Percentiles rank a stretch among this genome's conserved stretches.
Conservation (phyloP, 2,888 invertebrate genomes). For the Abscondita cerata region DNA sequence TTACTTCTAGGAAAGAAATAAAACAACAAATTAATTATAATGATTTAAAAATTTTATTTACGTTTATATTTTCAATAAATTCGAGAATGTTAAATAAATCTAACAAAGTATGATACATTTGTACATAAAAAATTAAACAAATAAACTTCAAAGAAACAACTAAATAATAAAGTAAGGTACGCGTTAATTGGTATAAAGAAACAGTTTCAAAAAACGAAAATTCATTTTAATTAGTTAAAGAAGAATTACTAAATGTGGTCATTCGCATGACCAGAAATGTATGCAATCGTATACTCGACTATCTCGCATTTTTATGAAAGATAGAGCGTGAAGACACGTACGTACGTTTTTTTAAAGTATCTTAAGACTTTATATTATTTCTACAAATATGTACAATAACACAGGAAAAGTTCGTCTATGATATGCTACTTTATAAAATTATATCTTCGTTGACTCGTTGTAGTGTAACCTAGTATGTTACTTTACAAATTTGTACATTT, state of each 20-base stretch:
- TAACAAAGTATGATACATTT: constrained; percentile 33
- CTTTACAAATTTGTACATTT: constrained; percentile 53
- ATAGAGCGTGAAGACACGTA: constrained; percentile 45
- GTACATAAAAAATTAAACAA: constrained; percentile 25
- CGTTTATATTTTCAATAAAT: constrained; percentile 40
- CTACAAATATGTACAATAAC: constrained; percentile 46
- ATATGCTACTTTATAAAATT: constrained; percentile 56
- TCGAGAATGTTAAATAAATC: constrained; percentile 34
- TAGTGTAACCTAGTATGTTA: constrained; percentile 46
- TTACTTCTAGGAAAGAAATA: no score
- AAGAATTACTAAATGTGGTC: not conserved
- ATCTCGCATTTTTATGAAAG: constrained; percentile 43
- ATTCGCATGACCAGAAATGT: constrained; percentile 20
- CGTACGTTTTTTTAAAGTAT: constrained; percentile 44
- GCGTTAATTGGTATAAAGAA: not conserved
- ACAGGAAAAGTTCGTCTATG: constrained; percentile 47
- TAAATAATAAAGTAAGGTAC: not conserved
- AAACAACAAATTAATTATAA: not conserved
- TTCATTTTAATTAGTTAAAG: not conserved
- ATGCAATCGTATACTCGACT: constrained; percentile 51
- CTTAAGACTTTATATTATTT: constrained; percentile 39
- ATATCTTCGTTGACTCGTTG: constrained; percentile 49
- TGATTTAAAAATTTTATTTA: constrained; percentile 39
- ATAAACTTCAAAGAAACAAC: constrained; percentile 12
- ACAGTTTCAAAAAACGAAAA: constrained; percentile 9